Evolutionary conservation across 2,797 vertebrate genomes (phyloP).

Genomic region (Lepilemur ruficaudatus): DNA sequence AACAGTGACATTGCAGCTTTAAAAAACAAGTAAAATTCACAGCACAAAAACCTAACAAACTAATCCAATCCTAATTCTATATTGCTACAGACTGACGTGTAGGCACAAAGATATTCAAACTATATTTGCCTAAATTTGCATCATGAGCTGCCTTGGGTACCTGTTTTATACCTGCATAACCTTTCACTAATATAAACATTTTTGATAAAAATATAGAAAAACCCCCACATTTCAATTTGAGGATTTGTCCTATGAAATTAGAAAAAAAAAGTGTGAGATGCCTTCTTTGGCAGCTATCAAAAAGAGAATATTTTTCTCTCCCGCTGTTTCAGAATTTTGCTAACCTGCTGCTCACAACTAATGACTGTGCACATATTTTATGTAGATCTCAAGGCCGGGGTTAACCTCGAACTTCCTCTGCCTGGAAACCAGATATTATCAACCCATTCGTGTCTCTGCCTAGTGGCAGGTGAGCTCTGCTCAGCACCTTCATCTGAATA

Average conservation of each 20-base stretch:
- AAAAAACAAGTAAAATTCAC: neutral
- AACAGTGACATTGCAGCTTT: accelerated
- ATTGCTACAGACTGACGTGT: accelerated
- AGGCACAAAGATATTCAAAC: neutral
- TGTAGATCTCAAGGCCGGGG: neutral
- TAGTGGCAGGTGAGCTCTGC: neutral
- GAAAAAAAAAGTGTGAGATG: neutral
- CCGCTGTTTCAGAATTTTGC: neutral
- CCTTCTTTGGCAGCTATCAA: neutral
- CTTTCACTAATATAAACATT: neutral
- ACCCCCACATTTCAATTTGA: neutral
- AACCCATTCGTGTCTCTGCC: neutral
- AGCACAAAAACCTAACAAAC: neutral
- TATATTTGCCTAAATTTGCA: accelerated
- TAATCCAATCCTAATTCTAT: accelerated
- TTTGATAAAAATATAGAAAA: neutral
- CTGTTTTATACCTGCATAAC: neutral
- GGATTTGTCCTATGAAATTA: neutral
- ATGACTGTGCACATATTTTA: neutral
- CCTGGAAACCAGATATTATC: neutral
- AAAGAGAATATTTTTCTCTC: neutral
- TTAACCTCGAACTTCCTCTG: slow-evolving; percentile 6
- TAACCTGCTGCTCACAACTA: neutral
- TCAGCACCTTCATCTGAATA: neutral
- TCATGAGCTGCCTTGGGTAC: neutral